Evolutionary conservation across 2,113 vertebrate species (phyloP).

Genomic region (Sminthopsis crassicaudata): DNA sequence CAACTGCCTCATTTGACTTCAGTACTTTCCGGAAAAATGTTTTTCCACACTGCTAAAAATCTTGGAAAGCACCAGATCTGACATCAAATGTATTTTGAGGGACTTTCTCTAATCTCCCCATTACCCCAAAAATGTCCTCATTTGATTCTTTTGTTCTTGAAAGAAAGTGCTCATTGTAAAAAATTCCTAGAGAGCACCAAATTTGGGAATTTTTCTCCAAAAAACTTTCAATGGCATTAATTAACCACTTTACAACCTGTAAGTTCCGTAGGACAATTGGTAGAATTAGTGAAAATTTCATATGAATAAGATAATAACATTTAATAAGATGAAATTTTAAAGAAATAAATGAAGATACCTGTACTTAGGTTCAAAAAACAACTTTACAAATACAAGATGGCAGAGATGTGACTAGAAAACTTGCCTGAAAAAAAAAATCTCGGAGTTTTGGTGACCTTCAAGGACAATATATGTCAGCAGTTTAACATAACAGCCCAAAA

Average conservation of each 20-base stretch:
- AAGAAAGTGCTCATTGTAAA: not conserved
- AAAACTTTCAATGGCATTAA: not conserved
- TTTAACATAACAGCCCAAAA: not conserved
- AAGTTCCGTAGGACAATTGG: not conserved
- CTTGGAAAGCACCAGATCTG: not conserved
- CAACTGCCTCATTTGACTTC: not conserved
- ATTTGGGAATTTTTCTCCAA: not conserved
- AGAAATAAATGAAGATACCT: not conserved
- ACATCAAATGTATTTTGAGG: not conserved
- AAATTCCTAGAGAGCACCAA: not conserved
- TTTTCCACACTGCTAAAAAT: not conserved
- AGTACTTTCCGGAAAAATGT: not conserved
- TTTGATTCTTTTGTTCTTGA: not conserved
- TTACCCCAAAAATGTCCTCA: not conserved
- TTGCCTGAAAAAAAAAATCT: not conserved
- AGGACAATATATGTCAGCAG: not conserved
- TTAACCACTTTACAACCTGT: not conserved
- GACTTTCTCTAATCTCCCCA: not conserved
- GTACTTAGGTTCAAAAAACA: not conserved
- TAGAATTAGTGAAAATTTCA: not conserved
- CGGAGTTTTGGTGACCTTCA: not conserved
- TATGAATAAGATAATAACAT: not conserved
- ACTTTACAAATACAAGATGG: not conserved
- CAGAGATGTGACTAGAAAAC: not conserved
- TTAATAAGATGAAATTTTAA: not conserved